A percentile compares a stretch with the other conserved stretches of the same genome.
phyloP scores from a whole-genome alignment of 2,113 vertebrate species.

The Ornithorhynchus anatinus region DNA sequence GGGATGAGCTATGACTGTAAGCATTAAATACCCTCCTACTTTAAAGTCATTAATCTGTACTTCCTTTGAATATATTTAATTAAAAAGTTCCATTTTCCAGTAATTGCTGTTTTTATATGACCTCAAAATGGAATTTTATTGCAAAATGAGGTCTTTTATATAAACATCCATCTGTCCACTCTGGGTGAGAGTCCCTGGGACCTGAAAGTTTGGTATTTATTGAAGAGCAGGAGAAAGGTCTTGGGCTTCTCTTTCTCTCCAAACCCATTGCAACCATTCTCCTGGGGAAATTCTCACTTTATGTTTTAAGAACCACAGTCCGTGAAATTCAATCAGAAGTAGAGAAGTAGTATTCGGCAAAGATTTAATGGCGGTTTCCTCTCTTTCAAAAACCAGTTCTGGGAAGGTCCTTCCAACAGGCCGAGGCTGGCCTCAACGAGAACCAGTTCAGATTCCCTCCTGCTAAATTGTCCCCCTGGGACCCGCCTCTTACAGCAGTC shows the following conservation, averaged over 20 bases:
- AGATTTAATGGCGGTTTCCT: rapidly evolving
- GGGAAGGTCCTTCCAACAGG: not conserved
- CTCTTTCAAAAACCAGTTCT: not conserved
- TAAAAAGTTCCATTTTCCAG: constrained; percentile 63
- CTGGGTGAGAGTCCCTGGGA: not conserved
- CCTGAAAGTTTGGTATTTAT: constrained; percentile 15
- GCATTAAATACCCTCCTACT: constrained; percentile 54
- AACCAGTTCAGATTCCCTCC: no score
- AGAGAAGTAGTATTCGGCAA: no score
- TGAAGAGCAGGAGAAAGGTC: constrained; percentile 14
- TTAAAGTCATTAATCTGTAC: constrained; percentile 62
- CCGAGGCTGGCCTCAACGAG: no score
- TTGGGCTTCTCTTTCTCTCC: not conserved
- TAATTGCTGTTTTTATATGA: constrained; percentile 59
- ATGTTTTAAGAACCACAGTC: no score
- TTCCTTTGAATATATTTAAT: constrained; percentile 66
- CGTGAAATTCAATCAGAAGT: no score
- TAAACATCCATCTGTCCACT: constrained; percentile 60
- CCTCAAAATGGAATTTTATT: constrained; percentile 42
- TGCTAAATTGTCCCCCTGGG: no score
- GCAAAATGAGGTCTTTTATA: constrained; percentile 50
- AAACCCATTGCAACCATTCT: not conserved
- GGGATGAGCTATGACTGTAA: constrained; percentile 48
- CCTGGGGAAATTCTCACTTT: not conserved
- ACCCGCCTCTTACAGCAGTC: no score